A percentile compares a stretch with the other conserved stretches of the same genome.
Conservation (phyloP, 2,888 invertebrate genomes). For the Lissocephala sabroskyi region DNA sequence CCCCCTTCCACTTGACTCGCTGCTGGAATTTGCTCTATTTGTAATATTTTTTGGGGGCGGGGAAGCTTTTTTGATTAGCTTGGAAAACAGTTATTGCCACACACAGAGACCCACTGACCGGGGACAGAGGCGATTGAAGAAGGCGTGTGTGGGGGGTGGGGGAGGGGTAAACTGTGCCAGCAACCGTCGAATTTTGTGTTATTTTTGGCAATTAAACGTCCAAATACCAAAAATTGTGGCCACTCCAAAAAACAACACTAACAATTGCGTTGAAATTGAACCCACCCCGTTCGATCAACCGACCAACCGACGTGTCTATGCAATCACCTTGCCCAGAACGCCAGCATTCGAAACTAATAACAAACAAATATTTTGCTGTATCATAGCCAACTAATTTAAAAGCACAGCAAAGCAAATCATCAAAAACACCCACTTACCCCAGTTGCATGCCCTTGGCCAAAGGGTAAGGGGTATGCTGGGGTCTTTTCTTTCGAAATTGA, state of each 20-base stretch:
- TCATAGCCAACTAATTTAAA: slow-evolving; percentile 34
- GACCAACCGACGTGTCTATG: too few species aligned
- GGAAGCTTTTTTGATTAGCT: slow-evolving; percentile 31
- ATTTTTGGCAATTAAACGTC: slow-evolving; percentile 33
- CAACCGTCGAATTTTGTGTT: slow-evolving; percentile 6
- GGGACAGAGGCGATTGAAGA: too few species aligned
- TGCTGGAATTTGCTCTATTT: too few species aligned
- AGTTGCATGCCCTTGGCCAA: too few species aligned
- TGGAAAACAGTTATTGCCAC: slow-evolving; percentile 23
- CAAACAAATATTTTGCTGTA: slow-evolving; percentile 32
- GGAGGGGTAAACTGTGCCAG: slow-evolving; percentile 1
- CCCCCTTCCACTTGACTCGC: too few species aligned
- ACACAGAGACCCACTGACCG: background rate
- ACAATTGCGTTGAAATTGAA: too few species aligned
- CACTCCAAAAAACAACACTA: slow-evolving; percentile 10
- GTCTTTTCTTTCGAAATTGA: too few species aligned
- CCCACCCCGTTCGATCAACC: too few species aligned
- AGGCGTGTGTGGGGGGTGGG: too few species aligned
- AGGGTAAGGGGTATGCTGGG: too few species aligned
- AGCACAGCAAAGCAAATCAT: slow-evolving; percentile 15
- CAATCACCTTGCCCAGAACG: too few species aligned
- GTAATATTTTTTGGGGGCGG: too few species aligned
- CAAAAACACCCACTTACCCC: slow-evolving; percentile 15
- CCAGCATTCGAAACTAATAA: slow-evolving; percentile 21
- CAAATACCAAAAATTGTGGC: background rate